Base-by-base conservation (phyloP, 2,797 vertebrate species). In the Geotrypetes seraphini region DNA sequence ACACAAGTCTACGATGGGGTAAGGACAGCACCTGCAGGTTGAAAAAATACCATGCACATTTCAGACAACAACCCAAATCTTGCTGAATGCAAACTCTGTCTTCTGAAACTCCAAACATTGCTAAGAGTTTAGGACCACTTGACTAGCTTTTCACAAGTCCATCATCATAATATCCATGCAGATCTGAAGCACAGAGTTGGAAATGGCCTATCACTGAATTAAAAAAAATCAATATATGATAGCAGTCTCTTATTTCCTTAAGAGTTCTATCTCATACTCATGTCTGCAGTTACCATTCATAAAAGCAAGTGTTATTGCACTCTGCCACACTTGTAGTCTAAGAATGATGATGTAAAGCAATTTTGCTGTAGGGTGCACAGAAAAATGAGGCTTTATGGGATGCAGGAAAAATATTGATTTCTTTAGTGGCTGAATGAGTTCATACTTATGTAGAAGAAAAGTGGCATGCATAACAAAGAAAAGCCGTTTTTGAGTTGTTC, bases 1-100 rank as follows among this genome's bases (percentile, higher is more conserved):
- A 98, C 41, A 98, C 95, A 25, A 97, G 75, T 24, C 95, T 84
- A 21, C 93, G 84, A 52, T 98, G 95, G 28, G 95, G 92, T 10
- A 97, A 73, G 1, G 95, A 96, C 2, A 98, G 78, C 4, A 97
- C 92, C 94, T 97, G 65, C 5, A 46, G 4, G 12, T 34, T 23
- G 33, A 25, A 0, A 48, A 8, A 42, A 16, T 6, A 20, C 19
- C 15, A 1, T 4, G 16, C 24, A 29, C 23, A 30, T 1, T 3
- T 33, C 4, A 54, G 25, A 13, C 6, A 27, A 26, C 8, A 35
- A 36, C 22, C 1, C 46, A 3, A 3, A 15, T 3, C 33, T 37
- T 46, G 29, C 8, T 30, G 8, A n/a, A 26, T 10, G 10, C 12
- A 26, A 7, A 31, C 7, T 14, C 2, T 12, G 28, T 15, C 22